Evolutionary conservation across 2,113 vertebrate species (phyloP), one percentile per base, ranked within the genome.

Genomic region (Hemicordylus capensis): DNA sequence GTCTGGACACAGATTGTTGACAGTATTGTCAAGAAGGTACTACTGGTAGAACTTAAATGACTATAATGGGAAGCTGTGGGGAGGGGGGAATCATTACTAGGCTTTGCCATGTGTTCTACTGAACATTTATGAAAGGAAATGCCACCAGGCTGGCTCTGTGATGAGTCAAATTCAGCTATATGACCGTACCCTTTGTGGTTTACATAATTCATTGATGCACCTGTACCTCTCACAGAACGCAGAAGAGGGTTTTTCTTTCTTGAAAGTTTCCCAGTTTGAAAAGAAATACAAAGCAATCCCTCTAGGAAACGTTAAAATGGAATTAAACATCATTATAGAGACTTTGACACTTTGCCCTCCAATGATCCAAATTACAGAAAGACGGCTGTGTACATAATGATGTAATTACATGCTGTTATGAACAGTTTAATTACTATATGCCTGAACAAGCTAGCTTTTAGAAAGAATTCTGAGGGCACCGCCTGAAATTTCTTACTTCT

Each of bases 321-420:
- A 96, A 95, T 94, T 94, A 91, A 95, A 95, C 90, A 95, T 89
- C 80, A 93, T 93, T 93, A 94, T 58, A 92, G 94, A 90, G 90
- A 94, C 91, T 94, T 88, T 95, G 95, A 97, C 94, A 96, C 92
- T 95, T 88, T 93, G 93, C 91, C 94, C 91, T 95, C 73, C 92
- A 95, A 85, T 92, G 91, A 95, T 94, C 90, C 93, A 94, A 96
- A 94, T 95, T 95, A 96, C 84, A 95, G 94, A 90, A 95, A 94
- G 85, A 90, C 91, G 90, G 85, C 89, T 92, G 83, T 90, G 89
- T 92, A 94, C 85, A 89, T 95, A 97, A 95, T 92, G 96, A 94
- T 95, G 89, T 88, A 96, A 97, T 97, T 97, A 97, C 93, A 97
- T 92, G 92, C 92, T 94, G 94, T 90, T 92, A 91, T 94, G 95